Evolutionary conservation across 2,113 vertebrate species (phyloP), one percentile per base, ranked within the genome.

Genomic region (Empidonax alnorum): DNA sequence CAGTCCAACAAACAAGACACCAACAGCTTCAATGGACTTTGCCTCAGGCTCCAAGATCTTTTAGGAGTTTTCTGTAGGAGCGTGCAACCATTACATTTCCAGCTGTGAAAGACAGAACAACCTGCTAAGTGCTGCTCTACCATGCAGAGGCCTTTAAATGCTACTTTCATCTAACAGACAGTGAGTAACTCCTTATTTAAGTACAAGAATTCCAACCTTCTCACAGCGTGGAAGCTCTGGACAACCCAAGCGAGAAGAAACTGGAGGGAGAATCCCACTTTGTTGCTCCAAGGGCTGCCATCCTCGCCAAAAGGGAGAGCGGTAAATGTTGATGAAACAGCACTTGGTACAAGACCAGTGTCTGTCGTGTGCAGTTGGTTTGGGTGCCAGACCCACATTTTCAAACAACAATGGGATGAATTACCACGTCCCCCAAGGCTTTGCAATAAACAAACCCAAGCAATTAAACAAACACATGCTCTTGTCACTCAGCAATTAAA

Each of bases 401-500:
- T 79, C 83, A 75, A 89, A 67, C 12, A 90, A 96, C 87, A 95
- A 93, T 89, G 69, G 88, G 93, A 84, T 3, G 2, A 96, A 88
- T 89, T 65, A 94, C 63, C 76, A 47, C 2, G 2, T 31, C 86
- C 84, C 78, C 81, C 68, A 84, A 91, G 90, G 93, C 75, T 71
- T 91, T 44, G 18, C 66, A 72, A 84, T 83, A 90, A 97, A 96
- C 49, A 89, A 66, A 95, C 93, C 90, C 81, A 94, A 92, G 81
- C 67, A 84, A 95, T 94, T 93, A 93, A 93, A 95, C 84, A 92
- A 95, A 89, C 94, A 93, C 90, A 91, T 73, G 65, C 84, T 84
- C 62, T 95, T 88, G 92, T 92, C 71, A 72, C 90, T 94, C 81
- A n/a, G 59, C 79, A 95, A 80, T 90, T 94, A 96, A 93, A 94